Conservation (phyloP, 2,797 vertebrate genomes). For the Octomys mimax region DNA sequence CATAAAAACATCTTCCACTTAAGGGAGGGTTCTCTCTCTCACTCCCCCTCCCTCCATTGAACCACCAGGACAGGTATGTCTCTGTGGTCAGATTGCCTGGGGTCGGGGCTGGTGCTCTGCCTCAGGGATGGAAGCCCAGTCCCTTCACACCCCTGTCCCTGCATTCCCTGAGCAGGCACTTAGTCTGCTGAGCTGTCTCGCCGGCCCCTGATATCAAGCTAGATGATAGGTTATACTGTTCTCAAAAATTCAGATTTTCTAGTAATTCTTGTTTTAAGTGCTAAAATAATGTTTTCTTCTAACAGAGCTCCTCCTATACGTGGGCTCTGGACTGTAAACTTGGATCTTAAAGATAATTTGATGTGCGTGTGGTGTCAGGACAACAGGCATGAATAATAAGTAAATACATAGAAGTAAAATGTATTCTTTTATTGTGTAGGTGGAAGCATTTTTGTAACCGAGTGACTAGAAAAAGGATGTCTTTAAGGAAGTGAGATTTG, state of each 20-base stretch:
- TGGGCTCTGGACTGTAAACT: neutral
- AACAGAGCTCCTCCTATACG: neutral
- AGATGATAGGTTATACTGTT: neutral
- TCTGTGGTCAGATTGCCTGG: no score
- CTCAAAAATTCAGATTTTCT: neutral
- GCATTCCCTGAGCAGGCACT: no score
- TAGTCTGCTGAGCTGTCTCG: neutral
- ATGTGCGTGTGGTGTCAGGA: neutral
- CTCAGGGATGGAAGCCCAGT: no score
- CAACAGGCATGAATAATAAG: neutral
- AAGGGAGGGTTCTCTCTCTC: neutral
- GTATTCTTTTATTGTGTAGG: neutral
- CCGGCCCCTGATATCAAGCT: no score
- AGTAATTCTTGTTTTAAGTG: slow-evolving; percentile 27
- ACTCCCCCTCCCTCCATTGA: no score
- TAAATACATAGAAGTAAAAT: neutral
- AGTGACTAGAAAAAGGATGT: slow-evolving; percentile 10
- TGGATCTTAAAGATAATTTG: neutral
- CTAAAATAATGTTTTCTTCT: slow-evolving; percentile 22
- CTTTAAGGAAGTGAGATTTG: slow-evolving; percentile 2
- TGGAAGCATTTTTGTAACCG: slow-evolving; percentile 1
- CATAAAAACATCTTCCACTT: neutral
- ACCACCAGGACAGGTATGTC: no score
- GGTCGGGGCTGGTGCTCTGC: no score
- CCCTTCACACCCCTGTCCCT: no score